phyloP scores from a whole-genome alignment of 2,797 vertebrate genomes.

The Chelonia mydas region DNA sequence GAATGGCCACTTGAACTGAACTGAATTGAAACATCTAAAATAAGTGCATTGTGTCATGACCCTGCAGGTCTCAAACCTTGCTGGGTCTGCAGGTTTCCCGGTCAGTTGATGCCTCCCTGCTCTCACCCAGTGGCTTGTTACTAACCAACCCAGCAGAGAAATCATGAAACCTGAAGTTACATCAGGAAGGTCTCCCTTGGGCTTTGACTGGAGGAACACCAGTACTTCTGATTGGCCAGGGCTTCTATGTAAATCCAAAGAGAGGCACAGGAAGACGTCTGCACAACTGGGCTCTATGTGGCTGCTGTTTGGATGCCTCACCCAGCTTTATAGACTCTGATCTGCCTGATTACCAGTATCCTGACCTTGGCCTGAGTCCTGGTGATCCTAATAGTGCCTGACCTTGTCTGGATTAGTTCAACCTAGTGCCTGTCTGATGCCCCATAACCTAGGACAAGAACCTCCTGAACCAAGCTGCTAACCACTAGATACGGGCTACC shows the following conservation, averaged over 20 bases:
- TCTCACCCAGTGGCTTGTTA: neutral
- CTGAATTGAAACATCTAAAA: conserved; percentile 43
- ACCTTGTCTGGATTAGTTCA: neutral
- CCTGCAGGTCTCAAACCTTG: too few species aligned
- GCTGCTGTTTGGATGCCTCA: neutral
- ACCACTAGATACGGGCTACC: neutral
- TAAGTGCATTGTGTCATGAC: neutral
- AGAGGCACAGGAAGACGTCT: neutral
- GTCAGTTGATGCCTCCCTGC: neutral
- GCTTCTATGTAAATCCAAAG: neutral
- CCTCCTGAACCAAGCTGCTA: neutral
- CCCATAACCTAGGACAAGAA: neutral
- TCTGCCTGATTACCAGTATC: neutral
- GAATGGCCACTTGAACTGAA: conserved; percentile 17
- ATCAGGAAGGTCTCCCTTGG: neutral
- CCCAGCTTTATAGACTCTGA: neutral
- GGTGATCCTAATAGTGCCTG: neutral
- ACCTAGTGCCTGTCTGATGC: neutral
- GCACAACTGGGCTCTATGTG: neutral
- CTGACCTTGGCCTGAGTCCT: neutral
- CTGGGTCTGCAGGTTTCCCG: neutral
- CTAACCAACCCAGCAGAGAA: neutral
- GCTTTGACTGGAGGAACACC: neutral
- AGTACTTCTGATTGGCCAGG: neutral
- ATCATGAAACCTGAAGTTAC: neutral